Percentiles rank a stretch among this genome's conserved stretches.
These are phyloP conservation scores for Apogon talboti DNA, from an alignment of 2,797 vertebrate genomes.

Conservation along the genomic window DNA sequence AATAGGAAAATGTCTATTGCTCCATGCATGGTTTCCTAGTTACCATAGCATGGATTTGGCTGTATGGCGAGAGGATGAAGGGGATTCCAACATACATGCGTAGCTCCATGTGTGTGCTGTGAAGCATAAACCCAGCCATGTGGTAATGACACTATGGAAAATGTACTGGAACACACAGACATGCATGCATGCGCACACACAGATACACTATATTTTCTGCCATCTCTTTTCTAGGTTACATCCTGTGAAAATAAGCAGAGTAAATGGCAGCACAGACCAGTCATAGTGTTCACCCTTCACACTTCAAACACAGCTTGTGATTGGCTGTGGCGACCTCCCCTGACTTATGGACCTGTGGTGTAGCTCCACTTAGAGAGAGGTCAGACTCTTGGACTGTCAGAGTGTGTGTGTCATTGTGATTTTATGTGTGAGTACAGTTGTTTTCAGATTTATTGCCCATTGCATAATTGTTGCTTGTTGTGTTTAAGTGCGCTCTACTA, in stretches of 20 bases:
- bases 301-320: constrained; percentile 91
- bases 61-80: constrained; percentile 72
- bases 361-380: constrained; percentile 80
- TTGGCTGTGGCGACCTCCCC: constrained; percentile 92
- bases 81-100: constrained; percentile 79
- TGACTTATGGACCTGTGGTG: constrained; percentile 84
- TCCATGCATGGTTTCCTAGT: constrained; percentile 72
- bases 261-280: constrained; percentile 87
- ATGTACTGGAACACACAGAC: constrained; percentile 60
- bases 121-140: constrained; percentile 77
- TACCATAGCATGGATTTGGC: constrained; percentile 68
- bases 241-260: constrained; percentile 93
- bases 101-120: constrained; percentile 80
- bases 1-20: constrained; percentile 78
- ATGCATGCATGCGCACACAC: constrained; percentile 69
- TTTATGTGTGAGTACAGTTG: constrained; percentile 27
- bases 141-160: constrained; percentile 83
- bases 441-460: constrained; percentile 43
- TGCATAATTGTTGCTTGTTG: constrained; percentile 38
- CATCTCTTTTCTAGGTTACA: constrained; percentile 87
- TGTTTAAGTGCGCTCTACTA: constrained; percentile 20
- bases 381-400: constrained; percentile 57
- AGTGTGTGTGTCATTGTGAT: constrained; percentile 25
- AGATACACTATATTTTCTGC: constrained; percentile 79
- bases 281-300: constrained; percentile 91